Conservation (phyloP, 1,140 invertebrate genomes). For the Aphelinus certus region DNA sequence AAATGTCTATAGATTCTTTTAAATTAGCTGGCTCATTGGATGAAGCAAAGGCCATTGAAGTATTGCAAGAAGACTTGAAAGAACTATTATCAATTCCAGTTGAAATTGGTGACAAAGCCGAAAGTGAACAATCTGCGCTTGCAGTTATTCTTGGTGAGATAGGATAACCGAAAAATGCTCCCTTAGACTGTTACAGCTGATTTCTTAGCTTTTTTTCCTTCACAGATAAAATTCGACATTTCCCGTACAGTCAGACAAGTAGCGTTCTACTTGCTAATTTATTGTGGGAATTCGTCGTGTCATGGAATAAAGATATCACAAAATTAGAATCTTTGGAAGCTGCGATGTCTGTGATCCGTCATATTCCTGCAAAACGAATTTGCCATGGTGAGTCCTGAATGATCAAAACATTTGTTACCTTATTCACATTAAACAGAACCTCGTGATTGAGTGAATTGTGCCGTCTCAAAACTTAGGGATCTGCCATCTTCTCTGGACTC, state of each 20-base stretch:
- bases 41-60: slow-evolving; percentile 47
- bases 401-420: too few relatives aligned
- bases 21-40: slow-evolving; percentile 47
- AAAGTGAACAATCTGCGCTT: slow-evolving; percentile 47
- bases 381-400: too few relatives aligned
- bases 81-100: slow-evolving; percentile 38
- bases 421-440: too few relatives aligned
- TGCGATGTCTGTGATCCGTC: slow-evolving; percentile 65
- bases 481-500: slow-evolving; percentile 87
- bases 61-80: slow-evolving; percentile 44
- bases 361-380: slow-evolving; percentile 72
- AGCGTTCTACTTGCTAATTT: slow-evolving; percentile 84
- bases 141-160: slow-evolving; percentile 50
- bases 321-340: slow-evolving; percentile 73
- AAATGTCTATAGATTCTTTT: slow-evolving; percentile 45
- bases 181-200: too few relatives aligned
- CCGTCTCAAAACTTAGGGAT: too few relatives aligned
- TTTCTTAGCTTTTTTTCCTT: too few relatives aligned
- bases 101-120: slow-evolving; percentile 51
- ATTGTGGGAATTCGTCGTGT: slow-evolving; percentile 88
- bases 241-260: slow-evolving; percentile 85
- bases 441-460: too few relatives aligned
- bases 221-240: too few relatives aligned
- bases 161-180: too few relatives aligned
- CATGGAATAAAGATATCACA: slow-evolving; percentile 84